These are phyloP conservation scores for Drosophila recens DNA, from an alignment of 2,888 invertebrate species.

Conservation along the genomic window DNA sequence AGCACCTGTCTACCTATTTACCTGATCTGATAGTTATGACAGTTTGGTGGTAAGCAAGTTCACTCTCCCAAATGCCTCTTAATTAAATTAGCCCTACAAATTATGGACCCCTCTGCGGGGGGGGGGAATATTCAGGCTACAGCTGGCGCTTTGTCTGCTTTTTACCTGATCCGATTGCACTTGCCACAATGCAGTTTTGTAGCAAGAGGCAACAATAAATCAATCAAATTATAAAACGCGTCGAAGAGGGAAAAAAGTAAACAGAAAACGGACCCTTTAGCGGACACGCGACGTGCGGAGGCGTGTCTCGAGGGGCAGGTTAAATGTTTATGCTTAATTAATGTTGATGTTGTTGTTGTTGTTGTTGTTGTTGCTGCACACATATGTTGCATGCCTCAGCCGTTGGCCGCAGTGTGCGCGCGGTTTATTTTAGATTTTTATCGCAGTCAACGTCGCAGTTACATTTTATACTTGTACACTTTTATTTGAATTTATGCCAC, in stretches of 20 bases:
- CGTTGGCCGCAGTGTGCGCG: too few species aligned
- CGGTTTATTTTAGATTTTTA: conserved; percentile 80
- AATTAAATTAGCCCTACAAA: conserved; percentile 70
- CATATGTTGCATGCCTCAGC: conserved; percentile 65
- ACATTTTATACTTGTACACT: conserved; percentile 77
- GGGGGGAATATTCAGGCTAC: conserved; percentile 11
- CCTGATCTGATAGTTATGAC: conserved; percentile 65
- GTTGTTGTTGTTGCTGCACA: conserved; percentile 15
- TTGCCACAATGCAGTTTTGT: conserved; percentile 32
- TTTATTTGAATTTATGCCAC: conserved; percentile 81
- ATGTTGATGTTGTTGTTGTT: conserved; percentile 60
- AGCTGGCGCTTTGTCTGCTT: conserved; percentile 30
- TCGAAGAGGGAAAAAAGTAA: conserved; percentile 24
- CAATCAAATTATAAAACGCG: conserved; percentile 71
- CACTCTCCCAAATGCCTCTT: conserved; percentile 36
- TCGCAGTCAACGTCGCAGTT: conserved; percentile 67
- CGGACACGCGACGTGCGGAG: conserved; percentile 65
- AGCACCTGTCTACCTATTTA: conserved; percentile 51
- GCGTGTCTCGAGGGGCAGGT: conserved; percentile 73
- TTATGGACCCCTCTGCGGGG: conserved; percentile 26
- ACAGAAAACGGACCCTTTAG: conserved; percentile 48
- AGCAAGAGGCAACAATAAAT: conserved; percentile 64
- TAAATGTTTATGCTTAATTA: conserved; percentile 81
- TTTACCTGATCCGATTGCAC: conserved; percentile 27
- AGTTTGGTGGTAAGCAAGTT: conserved; percentile 42